These are phyloP conservation scores for Perodicticus potto DNA, from an alignment of 2,797 vertebrate genomes.

Conservation along the genomic window DNA sequence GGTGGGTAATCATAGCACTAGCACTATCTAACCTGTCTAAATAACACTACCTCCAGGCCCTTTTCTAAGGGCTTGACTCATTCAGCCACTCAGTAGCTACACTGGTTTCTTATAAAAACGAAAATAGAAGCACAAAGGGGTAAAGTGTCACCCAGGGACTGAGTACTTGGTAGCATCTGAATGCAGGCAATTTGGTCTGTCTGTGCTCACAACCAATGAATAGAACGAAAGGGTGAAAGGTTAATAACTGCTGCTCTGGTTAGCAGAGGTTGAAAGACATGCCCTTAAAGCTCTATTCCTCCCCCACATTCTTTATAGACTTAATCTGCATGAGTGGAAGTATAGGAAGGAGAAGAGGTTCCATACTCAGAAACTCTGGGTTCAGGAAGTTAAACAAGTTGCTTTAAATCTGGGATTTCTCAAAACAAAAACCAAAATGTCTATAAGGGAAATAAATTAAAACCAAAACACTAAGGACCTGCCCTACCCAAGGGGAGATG, in stretches of 20 bases:
- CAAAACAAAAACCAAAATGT: background rate
- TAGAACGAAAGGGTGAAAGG: background rate
- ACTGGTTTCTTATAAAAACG: background rate
- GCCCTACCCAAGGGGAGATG: background rate
- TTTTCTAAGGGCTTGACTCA: background rate
- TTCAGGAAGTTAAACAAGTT: background rate
- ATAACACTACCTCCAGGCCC: background rate
- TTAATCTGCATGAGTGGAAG: background rate
- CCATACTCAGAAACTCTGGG: background rate
- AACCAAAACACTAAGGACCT: background rate
- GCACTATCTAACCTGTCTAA: background rate
- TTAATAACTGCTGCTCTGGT: background rate
- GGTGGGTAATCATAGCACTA: no score
- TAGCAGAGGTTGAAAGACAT: background rate
- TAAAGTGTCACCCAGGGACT: background rate
- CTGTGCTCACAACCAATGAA: background rate
- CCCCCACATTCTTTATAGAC: background rate
- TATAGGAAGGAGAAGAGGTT: background rate
- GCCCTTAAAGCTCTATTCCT: fast-evolving
- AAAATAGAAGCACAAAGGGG: background rate
- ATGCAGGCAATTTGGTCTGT: background rate
- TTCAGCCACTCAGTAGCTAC: background rate
- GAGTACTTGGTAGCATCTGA: background rate
- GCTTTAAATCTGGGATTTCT: conserved; percentile 4
- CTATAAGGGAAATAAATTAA: background rate